phyloP scores from a whole-genome alignment of 2,113 vertebrate species.

The Apteryx mantelli region DNA sequence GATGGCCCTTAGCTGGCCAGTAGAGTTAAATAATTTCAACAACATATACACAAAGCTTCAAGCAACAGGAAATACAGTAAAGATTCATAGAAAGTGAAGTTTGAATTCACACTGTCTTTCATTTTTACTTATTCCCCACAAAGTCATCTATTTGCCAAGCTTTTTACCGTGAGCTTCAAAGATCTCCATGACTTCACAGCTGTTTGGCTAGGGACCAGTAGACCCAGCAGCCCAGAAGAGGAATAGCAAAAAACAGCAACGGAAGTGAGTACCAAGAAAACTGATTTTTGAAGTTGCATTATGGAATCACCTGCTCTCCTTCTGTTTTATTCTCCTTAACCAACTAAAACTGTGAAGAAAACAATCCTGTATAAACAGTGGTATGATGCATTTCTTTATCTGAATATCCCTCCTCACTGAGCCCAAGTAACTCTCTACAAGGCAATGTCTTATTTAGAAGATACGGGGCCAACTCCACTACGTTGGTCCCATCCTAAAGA shows the following conservation, averaged over 20 bases:
- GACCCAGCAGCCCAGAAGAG: neutral
- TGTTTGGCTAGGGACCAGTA: neutral
- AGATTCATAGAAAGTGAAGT: neutral
- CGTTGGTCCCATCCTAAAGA: neutral
- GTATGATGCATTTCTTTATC: neutral
- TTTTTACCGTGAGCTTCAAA: neutral
- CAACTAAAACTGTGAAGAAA: neutral
- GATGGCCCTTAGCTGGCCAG: neutral
- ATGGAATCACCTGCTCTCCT: neutral
- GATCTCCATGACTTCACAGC: neutral
- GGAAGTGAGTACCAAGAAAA: neutral
- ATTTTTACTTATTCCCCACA: neutral
- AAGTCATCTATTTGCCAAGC: neutral
- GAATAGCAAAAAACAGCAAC: neutral
- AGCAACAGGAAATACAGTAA: neutral
- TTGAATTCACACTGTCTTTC: neutral
- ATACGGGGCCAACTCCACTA: neutral
- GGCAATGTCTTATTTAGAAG: neutral
- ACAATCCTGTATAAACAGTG: neutral
- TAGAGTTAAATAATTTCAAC: neutral
- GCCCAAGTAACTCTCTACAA: neutral
- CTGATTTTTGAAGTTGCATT: neutral
- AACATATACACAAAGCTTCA: neutral
- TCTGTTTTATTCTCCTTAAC: neutral
- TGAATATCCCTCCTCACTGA: neutral